Base-by-base conservation (phyloP, 2,797 vertebrate genomes). In the Crax fasciolata region DNA sequence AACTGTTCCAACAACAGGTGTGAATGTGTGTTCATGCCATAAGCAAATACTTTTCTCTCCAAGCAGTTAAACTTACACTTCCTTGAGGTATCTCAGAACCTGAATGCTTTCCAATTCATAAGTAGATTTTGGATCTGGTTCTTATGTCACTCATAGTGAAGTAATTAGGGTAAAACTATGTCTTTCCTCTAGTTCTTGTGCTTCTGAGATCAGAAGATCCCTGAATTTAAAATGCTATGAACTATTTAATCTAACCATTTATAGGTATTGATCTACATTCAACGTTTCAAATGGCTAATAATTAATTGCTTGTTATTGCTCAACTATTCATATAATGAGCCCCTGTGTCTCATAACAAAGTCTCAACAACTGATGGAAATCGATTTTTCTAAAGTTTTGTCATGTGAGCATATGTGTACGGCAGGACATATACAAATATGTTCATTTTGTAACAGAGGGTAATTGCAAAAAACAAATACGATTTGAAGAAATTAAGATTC, bases 1-100 rank as follows among this genome's bases (percentile, higher is more conserved):
- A 95, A 94, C 54, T 46, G 32, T 91, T 95, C 38, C 18, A 81
- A 20, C 61, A 92, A 84, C 91, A 96, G 93, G 92, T 96, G 90
- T 93, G 91, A 93, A 88, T 76, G 66, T 70, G 38, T 93, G 67
- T 81, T 86, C 85, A 21, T 63, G 66, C 44, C 55, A 54, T 71
- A 73, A 91, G 89, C 70, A 94, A 92, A 86, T 73, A n/a, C 23
- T 66, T 93, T 81, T 58, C 63, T 52, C 6, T 84, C 41, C 39
- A 55, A 90, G 49, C 63, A 65, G 35, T 73, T 93, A 75, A 88
- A 63, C 18, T 55, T 43, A 39, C 9, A 46, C 27, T 66, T 84
- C 35, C 54, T 79, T 70, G 43, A 81, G 67, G 21, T 93, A 35
- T 46, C 30, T 43, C 70, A 76, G 63, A 82, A 78, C 39, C 27